Conservation (phyloP, 2,113 vertebrate genomes). For the Natator depressus region DNA sequence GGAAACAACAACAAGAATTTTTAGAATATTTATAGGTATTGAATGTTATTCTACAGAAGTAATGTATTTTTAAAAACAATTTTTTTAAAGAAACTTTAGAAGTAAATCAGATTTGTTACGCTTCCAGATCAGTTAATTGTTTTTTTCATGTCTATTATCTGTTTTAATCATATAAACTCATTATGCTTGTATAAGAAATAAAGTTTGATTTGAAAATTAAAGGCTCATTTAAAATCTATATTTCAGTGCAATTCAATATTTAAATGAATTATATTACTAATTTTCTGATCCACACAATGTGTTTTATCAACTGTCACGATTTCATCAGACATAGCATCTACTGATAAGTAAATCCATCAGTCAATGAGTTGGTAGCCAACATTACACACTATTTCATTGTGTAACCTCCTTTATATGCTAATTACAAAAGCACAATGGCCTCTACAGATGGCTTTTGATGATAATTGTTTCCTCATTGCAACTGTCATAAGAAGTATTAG, state of each 20-base stretch:
- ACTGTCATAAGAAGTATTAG: background rate
- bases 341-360: background rate
- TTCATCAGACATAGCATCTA: background rate
- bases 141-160: background rate
- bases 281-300: background rate
- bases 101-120: background rate
- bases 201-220: background rate
- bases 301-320: constrained; percentile 1
- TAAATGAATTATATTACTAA: background rate
- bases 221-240: background rate
- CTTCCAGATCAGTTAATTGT: background rate
- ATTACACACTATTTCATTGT: constrained; percentile 25
- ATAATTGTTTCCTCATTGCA: background rate
- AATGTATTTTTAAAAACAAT: background rate
- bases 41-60: background rate
- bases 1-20: background rate
- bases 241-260: background rate
- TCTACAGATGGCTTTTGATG: constrained; percentile 6
- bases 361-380: constrained; percentile 41
- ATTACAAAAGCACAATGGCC: background rate
- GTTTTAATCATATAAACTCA: background rate
- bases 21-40: background rate
- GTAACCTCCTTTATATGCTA: background rate
- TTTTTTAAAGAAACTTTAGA: background rate
- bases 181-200: background rate